Evolutionary conservation across 2,113 vertebrate genomes (phyloP), one percentile per base, ranked within the genome.

Genomic region (Microtus pennsylvanicus): DNA sequence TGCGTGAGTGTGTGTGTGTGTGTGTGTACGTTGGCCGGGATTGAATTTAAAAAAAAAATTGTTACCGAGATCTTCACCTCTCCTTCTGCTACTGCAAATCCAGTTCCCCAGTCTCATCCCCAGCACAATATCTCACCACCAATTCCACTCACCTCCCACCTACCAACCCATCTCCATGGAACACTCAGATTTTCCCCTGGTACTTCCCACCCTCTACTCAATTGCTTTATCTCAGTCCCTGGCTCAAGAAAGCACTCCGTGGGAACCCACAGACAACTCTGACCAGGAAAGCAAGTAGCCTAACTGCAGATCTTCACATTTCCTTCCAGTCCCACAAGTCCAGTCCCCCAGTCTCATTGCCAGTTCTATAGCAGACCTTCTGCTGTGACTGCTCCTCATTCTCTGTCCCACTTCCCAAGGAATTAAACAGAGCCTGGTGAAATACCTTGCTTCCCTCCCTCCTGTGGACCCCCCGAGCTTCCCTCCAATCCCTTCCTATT

Each of bases 381-480:
- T 24, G 33, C 19, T 81, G 33, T 58, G 21, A 58, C 19, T 19
- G 10, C 19, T 58, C 33, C 10, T 81, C 35, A 58, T n/a, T 81
- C 33, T 22, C 17, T 55, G 33, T 3, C 52, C 35, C 17, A 35
- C 22, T 81, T 12, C 33, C 33, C 52, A n/a, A 22, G 50, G 50
- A 5, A n/a, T 52, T 58, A 58, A 58, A 14, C 33, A 81, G 78
- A 81, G 35, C 19, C 33, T n/a, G 50, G 33, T 58, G 33, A 21
- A 81, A 58, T 8, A n/a, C 50, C 33, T 13, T 24, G 10, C 9
- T 58, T 55, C n/a, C 19, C 33, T 81, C 33, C 9, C 33, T 55
- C 33, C 10, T 7, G 45, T 50, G 5, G 5, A 19, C 11, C 4
- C 77, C 19, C 10, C 3, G 55, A n/a, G 2, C 1, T 12, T 42